phyloP scores from a whole-genome alignment of 2,888 invertebrate species.

The Drosophila bunnanda region DNA sequence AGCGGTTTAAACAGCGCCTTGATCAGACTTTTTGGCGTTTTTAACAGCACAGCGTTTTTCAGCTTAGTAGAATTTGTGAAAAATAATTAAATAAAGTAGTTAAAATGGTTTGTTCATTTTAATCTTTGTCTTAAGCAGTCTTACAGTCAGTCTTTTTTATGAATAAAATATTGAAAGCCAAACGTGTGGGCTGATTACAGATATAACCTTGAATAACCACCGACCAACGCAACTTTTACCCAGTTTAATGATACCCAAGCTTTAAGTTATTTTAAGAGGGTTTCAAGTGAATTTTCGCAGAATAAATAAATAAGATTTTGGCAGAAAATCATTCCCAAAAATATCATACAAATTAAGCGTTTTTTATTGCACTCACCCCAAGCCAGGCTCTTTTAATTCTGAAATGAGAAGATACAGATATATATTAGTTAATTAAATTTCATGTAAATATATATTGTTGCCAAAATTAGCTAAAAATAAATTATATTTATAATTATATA shows the following conservation, averaged over 20 bases:
- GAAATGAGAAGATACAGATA: not conserved
- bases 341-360: not conserved
- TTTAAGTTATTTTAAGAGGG: not conserved
- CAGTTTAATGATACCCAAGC: slow-evolving; percentile 4
- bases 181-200: slow-evolving; percentile 41
- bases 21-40: slow-evolving; percentile 33
- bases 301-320: not conserved
- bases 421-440: not conserved
- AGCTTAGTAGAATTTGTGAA: slow-evolving; percentile 6
- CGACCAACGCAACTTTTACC: slow-evolving; percentile 20
- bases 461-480: not conserved
- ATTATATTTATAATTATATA: not conserved
- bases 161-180: slow-evolving; percentile 11
- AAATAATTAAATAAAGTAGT: slow-evolving; percentile 26
- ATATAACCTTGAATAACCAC: slow-evolving; percentile 23
- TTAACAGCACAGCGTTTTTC: slow-evolving; percentile 22
- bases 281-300: not conserved
- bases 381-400: not conserved
- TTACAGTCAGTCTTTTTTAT: not conserved
- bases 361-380: not conserved
- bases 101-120: not conserved
- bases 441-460: not conserved
- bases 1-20: slow-evolving; percentile 25
- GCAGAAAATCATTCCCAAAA: not conserved
- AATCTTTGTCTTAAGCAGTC: slow-evolving; percentile 16